Conservation (phyloP, 2,888 invertebrate genomes). For the Tiliacea aurago region DNA sequence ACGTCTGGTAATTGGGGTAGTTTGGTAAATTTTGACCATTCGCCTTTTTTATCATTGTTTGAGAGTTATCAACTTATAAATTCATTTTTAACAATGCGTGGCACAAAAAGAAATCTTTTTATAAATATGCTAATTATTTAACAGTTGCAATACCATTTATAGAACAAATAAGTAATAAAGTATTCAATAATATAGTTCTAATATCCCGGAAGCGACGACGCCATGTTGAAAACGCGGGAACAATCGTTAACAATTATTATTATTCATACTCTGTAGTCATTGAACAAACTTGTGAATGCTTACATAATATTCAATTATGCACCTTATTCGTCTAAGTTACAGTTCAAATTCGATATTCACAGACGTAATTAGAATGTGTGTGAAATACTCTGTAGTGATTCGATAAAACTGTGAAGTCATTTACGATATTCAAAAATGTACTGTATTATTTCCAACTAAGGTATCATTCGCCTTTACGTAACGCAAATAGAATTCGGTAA, state of each 20-base stretch:
- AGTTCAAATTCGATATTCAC: conserved; percentile 41
- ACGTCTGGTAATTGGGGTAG: background rate
- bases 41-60: background rate
- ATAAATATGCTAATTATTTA: conserved; percentile 48
- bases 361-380: conserved; percentile 51
- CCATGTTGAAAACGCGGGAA: conserved; percentile 64
- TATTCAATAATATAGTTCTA: conserved; percentile 65
- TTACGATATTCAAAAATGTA: conserved; percentile 37
- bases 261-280: conserved; percentile 65
- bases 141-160: conserved; percentile 61
- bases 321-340: conserved; percentile 17
- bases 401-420: conserved; percentile 31
- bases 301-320: conserved; percentile 23
- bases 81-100: background rate
- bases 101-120: background rate
- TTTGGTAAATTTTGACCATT: background rate
- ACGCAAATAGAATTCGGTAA: conserved; percentile 44
- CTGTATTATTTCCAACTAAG: conserved; percentile 31
- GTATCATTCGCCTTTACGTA: conserved; percentile 23
- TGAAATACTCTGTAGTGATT: conserved; percentile 54
- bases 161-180: conserved; percentile 60
- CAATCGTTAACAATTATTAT: conserved; percentile 66
- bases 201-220: conserved; percentile 68
- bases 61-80: background rate
- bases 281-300: conserved; percentile 51